Evolutionary conservation across 2,113 vertebrate genomes (phyloP).

Genomic region (Tyrannus savana): DNA sequence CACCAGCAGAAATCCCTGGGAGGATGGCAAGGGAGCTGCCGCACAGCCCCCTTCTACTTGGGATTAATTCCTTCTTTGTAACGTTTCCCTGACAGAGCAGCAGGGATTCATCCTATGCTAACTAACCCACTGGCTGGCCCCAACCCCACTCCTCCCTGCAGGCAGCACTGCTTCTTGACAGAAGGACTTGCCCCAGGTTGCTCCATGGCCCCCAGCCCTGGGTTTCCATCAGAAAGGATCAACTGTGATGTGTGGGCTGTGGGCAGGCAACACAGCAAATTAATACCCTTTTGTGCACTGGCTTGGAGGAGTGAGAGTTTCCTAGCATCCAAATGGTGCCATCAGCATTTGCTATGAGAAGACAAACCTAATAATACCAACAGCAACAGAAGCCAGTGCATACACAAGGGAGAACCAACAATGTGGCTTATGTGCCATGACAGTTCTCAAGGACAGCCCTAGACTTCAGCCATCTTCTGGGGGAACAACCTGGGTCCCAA

Average conservation of each 20-base stretch:
- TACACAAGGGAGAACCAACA: not conserved
- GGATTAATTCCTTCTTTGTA: not conserved
- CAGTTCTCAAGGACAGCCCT: not conserved
- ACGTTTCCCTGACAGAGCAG: not conserved
- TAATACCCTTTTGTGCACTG: slow-evolving; percentile 14
- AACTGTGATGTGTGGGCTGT: slow-evolving; percentile 8
- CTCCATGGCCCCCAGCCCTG: not conserved
- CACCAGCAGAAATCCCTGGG: not conserved
- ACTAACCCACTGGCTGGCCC: not conserved
- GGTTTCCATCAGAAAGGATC: slow-evolving; percentile 52
- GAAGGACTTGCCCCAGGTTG: not conserved
- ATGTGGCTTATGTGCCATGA: rapidly evolving
- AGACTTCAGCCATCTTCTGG: not conserved
- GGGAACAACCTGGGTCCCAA: not conserved
- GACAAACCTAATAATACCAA: not conserved
- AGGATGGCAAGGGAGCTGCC: not conserved
- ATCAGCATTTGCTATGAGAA: not conserved
- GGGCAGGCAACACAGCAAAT: not conserved
- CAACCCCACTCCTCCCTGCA: not conserved
- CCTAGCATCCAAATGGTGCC: not conserved
- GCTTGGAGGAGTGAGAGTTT: not conserved
- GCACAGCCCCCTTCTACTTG: not conserved
- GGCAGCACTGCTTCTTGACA: not conserved
- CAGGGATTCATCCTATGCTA: not conserved
- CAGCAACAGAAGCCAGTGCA: not conserved